These are phyloP conservation scores for Cyanoliseus patagonus DNA, from an alignment of 2,113 vertebrate genomes.

Conservation along the genomic window DNA sequence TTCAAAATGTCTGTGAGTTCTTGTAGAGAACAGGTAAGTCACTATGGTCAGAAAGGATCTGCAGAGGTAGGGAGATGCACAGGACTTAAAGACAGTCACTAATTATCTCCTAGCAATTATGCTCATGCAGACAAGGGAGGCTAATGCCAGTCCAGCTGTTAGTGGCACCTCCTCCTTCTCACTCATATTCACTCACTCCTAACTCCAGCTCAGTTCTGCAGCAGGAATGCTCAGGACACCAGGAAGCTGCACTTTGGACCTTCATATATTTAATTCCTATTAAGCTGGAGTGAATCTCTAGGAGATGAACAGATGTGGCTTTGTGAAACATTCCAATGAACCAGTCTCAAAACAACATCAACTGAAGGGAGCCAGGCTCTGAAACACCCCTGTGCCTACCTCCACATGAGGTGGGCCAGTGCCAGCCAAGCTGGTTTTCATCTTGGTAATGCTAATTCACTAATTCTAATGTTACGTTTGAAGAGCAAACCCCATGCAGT, in stretches of 20 bases:
- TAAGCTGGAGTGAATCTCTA: background rate
- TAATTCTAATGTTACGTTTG: background rate
- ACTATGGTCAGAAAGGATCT: background rate
- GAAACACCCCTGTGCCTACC: background rate
- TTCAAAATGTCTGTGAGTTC: background rate
- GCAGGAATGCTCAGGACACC: background rate
- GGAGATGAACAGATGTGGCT: slow-evolving; percentile 48
- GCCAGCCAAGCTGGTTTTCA: background rate
- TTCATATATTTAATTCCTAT: background rate
- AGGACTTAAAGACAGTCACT: background rate
- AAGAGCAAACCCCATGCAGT: background rate
- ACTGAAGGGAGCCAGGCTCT: background rate
- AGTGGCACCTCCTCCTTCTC: background rate
- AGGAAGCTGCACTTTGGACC: background rate
- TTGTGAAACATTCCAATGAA: slow-evolving; percentile 31
- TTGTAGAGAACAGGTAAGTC: background rate
- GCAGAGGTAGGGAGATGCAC: background rate
- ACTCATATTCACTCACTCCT: accelerated
- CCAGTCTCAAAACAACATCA: background rate
- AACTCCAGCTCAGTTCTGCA: background rate
- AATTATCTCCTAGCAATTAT: background rate
- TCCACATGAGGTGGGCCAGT: background rate
- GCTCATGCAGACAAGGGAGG: background rate
- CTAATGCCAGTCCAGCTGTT: background rate
- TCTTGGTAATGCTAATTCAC: slow-evolving; percentile 19